Conservation (phyloP, 2,797 vertebrate genomes). For the Sebastes dallii region DNA sequence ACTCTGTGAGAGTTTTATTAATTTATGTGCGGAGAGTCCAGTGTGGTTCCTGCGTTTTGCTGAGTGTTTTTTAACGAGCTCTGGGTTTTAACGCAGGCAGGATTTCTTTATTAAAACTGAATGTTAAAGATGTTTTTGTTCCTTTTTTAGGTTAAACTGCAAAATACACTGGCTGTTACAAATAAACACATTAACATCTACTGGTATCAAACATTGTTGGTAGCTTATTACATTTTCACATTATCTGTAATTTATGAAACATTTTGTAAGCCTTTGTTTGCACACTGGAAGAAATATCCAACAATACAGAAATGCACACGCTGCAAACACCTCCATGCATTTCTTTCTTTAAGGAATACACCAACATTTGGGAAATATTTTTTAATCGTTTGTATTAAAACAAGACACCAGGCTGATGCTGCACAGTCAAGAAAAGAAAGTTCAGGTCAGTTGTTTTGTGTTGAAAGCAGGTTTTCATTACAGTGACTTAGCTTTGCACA, state of each 20-base stretch:
- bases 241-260: not conserved
- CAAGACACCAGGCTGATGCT: not conserved
- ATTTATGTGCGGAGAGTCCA: not conserved
- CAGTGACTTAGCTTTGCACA: too few species aligned
- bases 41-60: not conserved
- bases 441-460: too few species aligned
- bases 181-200: not conserved
- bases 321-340: not conserved
- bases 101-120: not conserved
- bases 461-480: too few species aligned
- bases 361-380: not conserved
- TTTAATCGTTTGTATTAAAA: not conserved
- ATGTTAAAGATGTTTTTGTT: not conserved
- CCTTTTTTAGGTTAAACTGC: slow-evolving; percentile 3
- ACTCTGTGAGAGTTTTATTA: not conserved
- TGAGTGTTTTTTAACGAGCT: slow-evolving; percentile 30
- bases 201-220: not conserved
- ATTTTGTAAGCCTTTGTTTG: not conserved
- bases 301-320: not conserved
- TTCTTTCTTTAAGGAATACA: not conserved
- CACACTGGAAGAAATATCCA: not conserved
- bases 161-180: not conserved
- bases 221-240: not conserved
- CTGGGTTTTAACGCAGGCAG: not conserved
- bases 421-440: too few species aligned